These are phyloP conservation scores for Zeus faber DNA, from an alignment of 2,113 vertebrate species.

Conservation along the genomic window DNA sequence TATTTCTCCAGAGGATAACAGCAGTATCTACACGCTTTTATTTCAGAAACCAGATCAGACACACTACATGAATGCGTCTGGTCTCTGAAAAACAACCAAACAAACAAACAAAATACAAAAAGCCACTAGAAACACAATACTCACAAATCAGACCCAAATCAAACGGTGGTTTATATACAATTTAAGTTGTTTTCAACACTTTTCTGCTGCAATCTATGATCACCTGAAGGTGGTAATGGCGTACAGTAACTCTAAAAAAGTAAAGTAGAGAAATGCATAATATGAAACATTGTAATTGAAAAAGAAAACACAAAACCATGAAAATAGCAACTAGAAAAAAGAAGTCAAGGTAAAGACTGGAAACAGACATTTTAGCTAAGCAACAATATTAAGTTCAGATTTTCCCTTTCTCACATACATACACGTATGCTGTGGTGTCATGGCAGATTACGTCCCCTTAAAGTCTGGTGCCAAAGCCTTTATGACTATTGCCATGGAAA, in stretches of 20 bases:
- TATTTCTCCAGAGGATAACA: conserved; percentile 39
- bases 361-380: conserved; percentile 50
- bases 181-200: conserved; percentile 43
- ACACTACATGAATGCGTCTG: conserved; percentile 60
- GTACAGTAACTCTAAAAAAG: no score
- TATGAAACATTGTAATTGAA: conserved; percentile 39
- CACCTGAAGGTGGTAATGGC: conserved; percentile 27
- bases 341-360: conserved; percentile 44
- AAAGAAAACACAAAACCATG: conserved; percentile 43
- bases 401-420: conserved; percentile 9
- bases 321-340: conserved; percentile 37
- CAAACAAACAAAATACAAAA: conserved; percentile 46
- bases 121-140: conserved; percentile 59
- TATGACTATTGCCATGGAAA: conserved; percentile 52
- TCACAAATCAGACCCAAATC: conserved; percentile 47
- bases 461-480: conserved; percentile 42
- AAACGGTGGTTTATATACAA: conserved; percentile 60
- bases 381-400: conserved; percentile 54
- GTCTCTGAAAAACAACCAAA: conserved; percentile 42
- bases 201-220: conserved; percentile 39
- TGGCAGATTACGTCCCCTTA: conserved; percentile 25
- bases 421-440: conserved; percentile 36
- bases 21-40: conserved; percentile 52
- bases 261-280: conserved; percentile 13
- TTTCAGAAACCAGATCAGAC: conserved; percentile 45